Conservation (phyloP, 2,888 invertebrate species). For the Caenorhabditis auriculariae region DNA sequence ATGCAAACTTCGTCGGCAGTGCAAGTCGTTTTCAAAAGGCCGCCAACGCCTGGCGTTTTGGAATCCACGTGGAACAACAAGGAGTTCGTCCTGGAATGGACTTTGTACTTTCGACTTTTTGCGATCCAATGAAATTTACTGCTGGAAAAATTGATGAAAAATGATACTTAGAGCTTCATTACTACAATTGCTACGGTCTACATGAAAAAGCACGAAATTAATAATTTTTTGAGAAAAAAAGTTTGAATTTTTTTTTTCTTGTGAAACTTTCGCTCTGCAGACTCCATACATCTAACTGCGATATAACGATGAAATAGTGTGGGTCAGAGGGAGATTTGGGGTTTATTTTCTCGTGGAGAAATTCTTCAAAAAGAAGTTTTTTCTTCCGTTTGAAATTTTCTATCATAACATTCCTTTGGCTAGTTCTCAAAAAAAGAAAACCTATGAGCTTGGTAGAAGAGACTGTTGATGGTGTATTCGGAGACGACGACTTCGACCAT, state of each 20-base stretch:
- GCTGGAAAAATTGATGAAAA: no score
- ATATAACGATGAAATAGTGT: no score
- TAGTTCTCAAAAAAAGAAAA: no score
- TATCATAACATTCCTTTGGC: neutral
- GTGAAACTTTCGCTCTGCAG: no score
- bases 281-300: no score
- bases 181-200: neutral
- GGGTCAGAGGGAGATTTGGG: neutral
- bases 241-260: no score
- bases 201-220: neutral
- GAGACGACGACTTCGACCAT: conserved; percentile 44
- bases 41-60: conserved; percentile 42
- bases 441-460: conserved; percentile 47
- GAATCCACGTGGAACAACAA: conserved; percentile 49
- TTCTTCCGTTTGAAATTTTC: neutral
- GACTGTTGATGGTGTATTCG: conserved; percentile 40
- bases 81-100: conserved; percentile 38
- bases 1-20: conserved; percentile 45
- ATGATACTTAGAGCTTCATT: neutral
- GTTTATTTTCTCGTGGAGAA: no score
- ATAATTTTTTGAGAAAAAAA: neutral
- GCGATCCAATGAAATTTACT: no score
- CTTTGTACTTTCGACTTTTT: no score
- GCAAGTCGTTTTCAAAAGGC: conserved; percentile 42
- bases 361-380: neutral